Percentiles rank a stretch among this genome's conserved stretches.
phyloP scores from a whole-genome alignment of 23 tunicate genomes.

The Oikopleura dioica region DNA sequence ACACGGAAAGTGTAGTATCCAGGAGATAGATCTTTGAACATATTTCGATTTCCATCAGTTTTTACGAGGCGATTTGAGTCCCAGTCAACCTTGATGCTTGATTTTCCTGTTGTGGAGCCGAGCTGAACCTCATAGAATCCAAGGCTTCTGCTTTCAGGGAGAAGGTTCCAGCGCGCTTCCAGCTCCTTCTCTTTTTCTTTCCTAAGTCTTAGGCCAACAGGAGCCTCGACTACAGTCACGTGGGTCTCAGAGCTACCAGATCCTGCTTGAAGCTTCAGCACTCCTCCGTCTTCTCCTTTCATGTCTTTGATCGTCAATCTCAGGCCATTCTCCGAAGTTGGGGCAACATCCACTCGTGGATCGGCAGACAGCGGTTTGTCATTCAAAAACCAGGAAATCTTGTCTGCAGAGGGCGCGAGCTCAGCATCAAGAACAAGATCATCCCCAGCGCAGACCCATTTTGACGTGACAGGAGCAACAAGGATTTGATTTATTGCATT shows the following conservation, averaged over 20 bases:
- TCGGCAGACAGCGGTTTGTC: constrained; percentile 1
- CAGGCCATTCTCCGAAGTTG: background rate
- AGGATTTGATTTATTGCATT: constrained; percentile 4
- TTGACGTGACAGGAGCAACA: background rate
- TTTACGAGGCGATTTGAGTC: background rate
- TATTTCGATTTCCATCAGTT: background rate
- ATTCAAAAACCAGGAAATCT: constrained; percentile 5
- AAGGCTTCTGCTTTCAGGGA: background rate
- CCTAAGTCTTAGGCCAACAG: background rate
- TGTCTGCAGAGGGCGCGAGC: background rate
- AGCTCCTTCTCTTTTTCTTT: background rate
- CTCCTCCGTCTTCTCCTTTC: background rate
- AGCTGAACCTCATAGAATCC: constrained; percentile 10
- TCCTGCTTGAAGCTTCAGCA: background rate
- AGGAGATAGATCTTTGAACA: background rate
- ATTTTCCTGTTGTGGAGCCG: background rate
- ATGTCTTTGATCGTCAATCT: background rate
- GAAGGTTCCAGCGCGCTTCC: background rate
- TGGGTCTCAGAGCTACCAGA: background rate
- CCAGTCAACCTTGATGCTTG: background rate
- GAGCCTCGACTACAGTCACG: background rate
- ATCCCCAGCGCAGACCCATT: background rate
- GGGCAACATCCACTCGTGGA: background rate
- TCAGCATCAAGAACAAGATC: background rate
- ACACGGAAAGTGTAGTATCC: background rate